phyloP scores from a whole-genome alignment of 2,797 vertebrate genomes.

The Danionella dracula region DNA sequence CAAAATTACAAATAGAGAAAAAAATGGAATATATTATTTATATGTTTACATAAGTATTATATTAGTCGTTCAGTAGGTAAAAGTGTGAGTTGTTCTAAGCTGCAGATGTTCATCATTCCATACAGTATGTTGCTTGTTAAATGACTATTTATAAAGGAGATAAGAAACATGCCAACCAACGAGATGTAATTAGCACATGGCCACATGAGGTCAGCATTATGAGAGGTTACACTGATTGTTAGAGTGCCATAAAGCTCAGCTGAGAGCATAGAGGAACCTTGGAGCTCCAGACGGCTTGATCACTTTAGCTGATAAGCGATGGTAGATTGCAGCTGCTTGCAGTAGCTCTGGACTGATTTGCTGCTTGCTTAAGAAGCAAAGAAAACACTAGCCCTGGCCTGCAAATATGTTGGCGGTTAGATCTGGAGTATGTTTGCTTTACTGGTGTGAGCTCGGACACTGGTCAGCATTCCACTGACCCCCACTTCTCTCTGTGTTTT shows the following conservation, averaged over 20 bases:
- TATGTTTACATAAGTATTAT: too few species aligned
- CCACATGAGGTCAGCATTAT: slow-evolving; percentile 15
- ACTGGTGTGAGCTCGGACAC: slow-evolving; percentile 47
- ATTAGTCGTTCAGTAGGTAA: too few species aligned
- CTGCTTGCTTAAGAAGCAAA: slow-evolving; percentile 55
- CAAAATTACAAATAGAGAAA: too few species aligned
- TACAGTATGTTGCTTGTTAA: neutral
- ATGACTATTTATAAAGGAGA: slow-evolving; percentile 8
- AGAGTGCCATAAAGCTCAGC: slow-evolving; percentile 45
- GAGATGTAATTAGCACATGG: slow-evolving; percentile 15
- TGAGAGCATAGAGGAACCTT: slow-evolving; percentile 43
- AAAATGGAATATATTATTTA: too few species aligned
- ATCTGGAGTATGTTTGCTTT: slow-evolving; percentile 50
- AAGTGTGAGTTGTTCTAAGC: neutral
- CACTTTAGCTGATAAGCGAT: slow-evolving; percentile 53
- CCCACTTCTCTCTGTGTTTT: slow-evolving; percentile 43
- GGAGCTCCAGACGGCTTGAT: slow-evolving; percentile 57
- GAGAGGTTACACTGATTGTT: slow-evolving; percentile 2
- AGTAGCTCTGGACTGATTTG: slow-evolving; percentile 55
- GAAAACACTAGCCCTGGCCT: slow-evolving; percentile 43
- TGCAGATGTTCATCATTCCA: neutral
- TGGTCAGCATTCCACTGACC: slow-evolving; percentile 24
- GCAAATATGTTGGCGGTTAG: slow-evolving; percentile 39
- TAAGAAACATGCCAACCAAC: slow-evolving; percentile 10
- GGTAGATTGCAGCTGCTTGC: slow-evolving; percentile 49